Evolutionary conservation across 2,888 invertebrate species (phyloP), one percentile per base, ranked within the genome.

Genomic region (Trichacis sp.): DNA sequence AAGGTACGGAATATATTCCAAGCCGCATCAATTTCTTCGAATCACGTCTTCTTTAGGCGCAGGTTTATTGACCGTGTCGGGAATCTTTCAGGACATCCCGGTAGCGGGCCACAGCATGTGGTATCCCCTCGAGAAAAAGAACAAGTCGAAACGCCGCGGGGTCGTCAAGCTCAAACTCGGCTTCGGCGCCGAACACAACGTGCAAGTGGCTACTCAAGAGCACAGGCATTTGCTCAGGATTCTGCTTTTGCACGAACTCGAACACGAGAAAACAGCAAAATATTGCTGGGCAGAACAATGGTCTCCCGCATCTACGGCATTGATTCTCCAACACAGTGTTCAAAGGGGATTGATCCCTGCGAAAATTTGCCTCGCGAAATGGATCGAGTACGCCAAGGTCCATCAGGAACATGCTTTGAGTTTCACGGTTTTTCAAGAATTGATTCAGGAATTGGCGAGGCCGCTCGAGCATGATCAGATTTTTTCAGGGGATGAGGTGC

Each of bases 81-180:
- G 30, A 17, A 8, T 12, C 59, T 75, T 85, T 19, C 84, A 93
- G 95, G 93, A 94, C 42, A 92, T 98, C 77, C 97, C 98, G 9
- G 93, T 96, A 0, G 90, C 92, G n/a, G 98, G 97, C 0, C 89
- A 94, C 85, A 92, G 93, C 36, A 92, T 93, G 86, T 98, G 97
- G 97, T 96, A 93, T 82, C 90, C 92, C 74, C 86, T 98, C 52
- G 95, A 96, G 78, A 94, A 93, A 80, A 92, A 91, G 77, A 92
- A 91, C 78, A 93, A 93, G 80, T 87, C 92, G 2, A 93, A 92
- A 70, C 89, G 94, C 29, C 94, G 96, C 69, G 98, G 98, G 1
- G 92, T 95, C 36, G 89, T 98, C 9, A 92, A 94, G 80, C 88
- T 98, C 18, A 89, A 91, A 59, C 86, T 98, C 63, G 89, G 91